Conservation (phyloP, 2,797 vertebrate species). For the Apodemus agrarius region DNA sequence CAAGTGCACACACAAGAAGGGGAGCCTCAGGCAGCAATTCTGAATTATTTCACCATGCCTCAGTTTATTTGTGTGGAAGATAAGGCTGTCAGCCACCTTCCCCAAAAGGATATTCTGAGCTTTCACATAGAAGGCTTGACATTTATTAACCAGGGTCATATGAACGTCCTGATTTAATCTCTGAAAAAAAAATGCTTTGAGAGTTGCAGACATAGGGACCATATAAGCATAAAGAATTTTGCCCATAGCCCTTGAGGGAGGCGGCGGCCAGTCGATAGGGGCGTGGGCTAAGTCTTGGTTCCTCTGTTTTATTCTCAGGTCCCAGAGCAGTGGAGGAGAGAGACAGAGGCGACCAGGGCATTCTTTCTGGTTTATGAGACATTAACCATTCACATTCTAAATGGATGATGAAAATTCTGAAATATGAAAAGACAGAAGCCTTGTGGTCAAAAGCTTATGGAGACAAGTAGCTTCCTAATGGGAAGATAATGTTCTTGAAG, state of each 20-base stretch:
- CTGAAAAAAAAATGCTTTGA: conserved; percentile 73
- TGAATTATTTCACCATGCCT: conserved; percentile 62
- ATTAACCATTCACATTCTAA: conserved; percentile 28
- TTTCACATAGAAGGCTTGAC: conserved; percentile 67
- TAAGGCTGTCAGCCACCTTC: conserved; percentile 80
- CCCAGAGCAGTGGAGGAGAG: neutral
- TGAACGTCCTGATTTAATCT: conserved; percentile 79
- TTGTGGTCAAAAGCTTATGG: neutral
- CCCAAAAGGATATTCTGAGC: conserved; percentile 79
- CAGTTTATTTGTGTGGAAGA: conserved; percentile 79
- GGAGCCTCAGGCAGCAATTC: neutral
- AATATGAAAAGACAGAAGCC: neutral
- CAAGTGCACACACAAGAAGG: neutral
- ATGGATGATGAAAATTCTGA: neutral
- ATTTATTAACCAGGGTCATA: conserved; percentile 77
- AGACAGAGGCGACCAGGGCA: neutral
- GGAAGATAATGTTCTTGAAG: neutral
- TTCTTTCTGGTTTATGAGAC: neutral
- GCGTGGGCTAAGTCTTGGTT: neutral
- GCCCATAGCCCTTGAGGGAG: conserved; percentile 55
- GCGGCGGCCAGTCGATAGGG: neutral
- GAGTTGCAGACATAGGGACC: conserved; percentile 71
- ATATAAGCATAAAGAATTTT: conserved; percentile 83
- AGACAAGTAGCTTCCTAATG: neutral
- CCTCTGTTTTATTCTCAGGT: neutral